Conservation (phyloP, 2,888 invertebrate genomes). For the Thymelicus acteon region DNA sequence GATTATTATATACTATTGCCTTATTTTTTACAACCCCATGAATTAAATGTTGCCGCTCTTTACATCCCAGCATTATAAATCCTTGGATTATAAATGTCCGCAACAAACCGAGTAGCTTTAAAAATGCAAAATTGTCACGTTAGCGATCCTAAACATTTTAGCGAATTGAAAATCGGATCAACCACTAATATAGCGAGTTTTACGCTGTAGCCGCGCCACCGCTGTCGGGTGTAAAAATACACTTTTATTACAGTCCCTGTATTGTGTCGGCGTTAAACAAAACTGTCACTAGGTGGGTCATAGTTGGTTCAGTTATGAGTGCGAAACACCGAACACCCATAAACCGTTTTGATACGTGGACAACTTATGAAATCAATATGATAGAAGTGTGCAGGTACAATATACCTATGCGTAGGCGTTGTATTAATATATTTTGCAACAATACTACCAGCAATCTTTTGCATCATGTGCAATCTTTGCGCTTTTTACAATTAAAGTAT, state of each 20-base stretch:
- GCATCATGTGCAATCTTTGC: too few species aligned
- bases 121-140: neutral
- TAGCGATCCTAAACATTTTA: neutral
- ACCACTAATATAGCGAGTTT: slow-evolving; percentile 18
- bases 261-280: slow-evolving; percentile 51
- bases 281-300: slow-evolving; percentile 53
- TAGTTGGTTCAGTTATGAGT: slow-evolving; percentile 59
- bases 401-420: too few species aligned
- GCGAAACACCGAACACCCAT: neutral
- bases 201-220: neutral
- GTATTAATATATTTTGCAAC: too few species aligned
- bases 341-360: neutral
- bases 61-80: too few species aligned
- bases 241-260: slow-evolving; percentile 42
- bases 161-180: slow-evolving; percentile 6
- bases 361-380: neutral
- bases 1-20: too few species aligned
- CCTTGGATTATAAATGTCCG: too few species aligned
- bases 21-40: too few species aligned
- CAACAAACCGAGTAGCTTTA: too few species aligned
- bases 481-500: too few species aligned
- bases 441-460: too few species aligned
- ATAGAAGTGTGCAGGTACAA: neutral
- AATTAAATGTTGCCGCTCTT: too few species aligned
- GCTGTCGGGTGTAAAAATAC: slow-evolving; percentile 10